phyloP scores from a whole-genome alignment of 1,140 invertebrate species.

The Drosophila simulans region DNA sequence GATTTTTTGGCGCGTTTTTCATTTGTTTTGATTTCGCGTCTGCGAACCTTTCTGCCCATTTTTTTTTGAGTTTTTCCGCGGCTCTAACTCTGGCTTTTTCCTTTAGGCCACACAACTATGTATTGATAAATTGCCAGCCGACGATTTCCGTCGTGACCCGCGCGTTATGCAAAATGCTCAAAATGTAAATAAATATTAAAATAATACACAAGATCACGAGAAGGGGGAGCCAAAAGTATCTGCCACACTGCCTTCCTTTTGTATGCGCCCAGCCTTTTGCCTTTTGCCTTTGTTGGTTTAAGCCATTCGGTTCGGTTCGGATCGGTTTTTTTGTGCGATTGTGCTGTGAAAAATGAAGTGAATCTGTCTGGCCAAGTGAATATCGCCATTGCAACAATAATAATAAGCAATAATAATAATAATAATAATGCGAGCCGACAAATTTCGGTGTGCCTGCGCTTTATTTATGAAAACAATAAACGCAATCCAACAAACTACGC shows the following conservation, averaged over 20 bases:
- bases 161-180: slow-evolving; percentile 83
- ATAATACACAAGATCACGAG: slow-evolving; percentile 78
- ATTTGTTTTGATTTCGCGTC: slow-evolving; percentile 58
- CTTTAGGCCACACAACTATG: slow-evolving; percentile 68
- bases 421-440: slow-evolving; percentile 78
- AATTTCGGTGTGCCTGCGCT: slow-evolving; percentile 63
- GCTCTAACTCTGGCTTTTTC: slow-evolving; percentile 23
- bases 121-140: slow-evolving; percentile 84
- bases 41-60: slow-evolving; percentile 46
- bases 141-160: slow-evolving; percentile 84
- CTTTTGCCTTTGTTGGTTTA: slow-evolving; percentile 54
- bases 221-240: slow-evolving; percentile 5
- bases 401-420: slow-evolving; percentile 52
- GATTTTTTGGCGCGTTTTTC: slow-evolving; percentile 80
- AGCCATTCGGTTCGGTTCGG: slow-evolving; percentile 5
- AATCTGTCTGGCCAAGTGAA: slow-evolving; percentile 56
- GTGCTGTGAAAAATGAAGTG: slow-evolving; percentile 77
- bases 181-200: slow-evolving; percentile 83
- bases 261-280: slow-evolving; percentile 17
- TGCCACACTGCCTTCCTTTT: slow-evolving; percentile 40
- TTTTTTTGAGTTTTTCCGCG: not conserved
- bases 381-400: not conserved
- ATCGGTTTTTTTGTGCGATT: slow-evolving; percentile 2
- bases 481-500: slow-evolving; percentile 76
- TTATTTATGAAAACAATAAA: slow-evolving; percentile 83